Base-by-base conservation (phyloP, 2,888 invertebrate species). In the Lithophane semibrunnea region DNA sequence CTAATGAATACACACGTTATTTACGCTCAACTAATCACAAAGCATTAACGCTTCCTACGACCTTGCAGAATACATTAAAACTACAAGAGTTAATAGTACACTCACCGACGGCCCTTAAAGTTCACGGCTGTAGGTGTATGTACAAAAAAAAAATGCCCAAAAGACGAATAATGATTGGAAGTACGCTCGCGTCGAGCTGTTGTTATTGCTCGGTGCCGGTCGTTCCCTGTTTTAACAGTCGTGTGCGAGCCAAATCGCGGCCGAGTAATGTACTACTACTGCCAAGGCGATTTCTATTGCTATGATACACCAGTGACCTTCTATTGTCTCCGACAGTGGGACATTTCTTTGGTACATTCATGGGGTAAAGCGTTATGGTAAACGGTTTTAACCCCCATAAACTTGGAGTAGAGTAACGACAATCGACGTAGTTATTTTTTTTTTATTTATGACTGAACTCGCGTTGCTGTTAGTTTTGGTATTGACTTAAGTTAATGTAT, bases 271-370 rank as follows among this genome's bases (percentile, higher is more conserved):
- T 92, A 90, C 91, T 91, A 80, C 91, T 88, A 92, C 91, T 95
- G 95, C 96, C 96, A 96, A 96, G 89, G 92, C 94, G 91, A 94
- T 95, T 95, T 94, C 94, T 95, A 94, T 92, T 91, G 92, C 92
- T 92, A 93, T 94, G 94, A 95, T 93, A 95, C 94, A 94, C 90
- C 92, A 84, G 75, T 91, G 94, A 95, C 95, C 95, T 96, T 95
- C 95, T 93, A 93, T 95, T 95, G 95, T 96, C 94, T 95, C 90
- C 91, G 83, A 88, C 89, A 90, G 88, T 92, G 89, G 91, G 92
- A 91, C 92, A 92, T 92, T 93, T 93, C 92, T 91, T 86, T 82
- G 73, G 86, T 87, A 88, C 86, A 86, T 71, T 89, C 83, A 81
- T 47, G 78, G 74, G 71, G 64, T 79, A 77, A 73, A 83, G 77